Evolutionary conservation across 2,113 vertebrate species (phyloP), one percentile per base, ranked within the genome.

Genomic region (human (Homo sapiens)): DNA sequence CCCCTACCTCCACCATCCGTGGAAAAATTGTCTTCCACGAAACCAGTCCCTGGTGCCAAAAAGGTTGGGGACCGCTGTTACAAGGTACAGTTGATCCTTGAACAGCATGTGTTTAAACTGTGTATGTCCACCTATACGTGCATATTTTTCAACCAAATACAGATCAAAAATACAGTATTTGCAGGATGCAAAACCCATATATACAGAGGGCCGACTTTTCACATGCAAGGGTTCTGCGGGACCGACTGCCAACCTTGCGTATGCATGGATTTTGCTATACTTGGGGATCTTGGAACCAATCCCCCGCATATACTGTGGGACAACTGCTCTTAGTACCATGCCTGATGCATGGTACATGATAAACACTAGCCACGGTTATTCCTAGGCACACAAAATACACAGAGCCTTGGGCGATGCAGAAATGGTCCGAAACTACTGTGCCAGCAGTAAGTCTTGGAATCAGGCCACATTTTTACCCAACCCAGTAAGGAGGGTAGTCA

Each of bases 251-350:
- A 25, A 27, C 40, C 40, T 75, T 79, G 75, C 20, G 27, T 35
- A 18, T 50, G 30, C 17, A 0, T 1, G 4, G 76, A 79, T 79
- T 79, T 78, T 20, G 76, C 45, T 20, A 50, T 50, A 32, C 4
- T 18, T 25, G 30, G 45, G 30, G 45, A 16, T 35, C 76, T 48
- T 79, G 30, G 45, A 50, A 35, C 76, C 45, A 32, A 30, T 79
- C 16, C 17, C 76, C 17, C 2, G 3, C 25, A 4, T 30, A 38
- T 17, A 76, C 43, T 64, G 27, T 2, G 0, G n/a, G 73, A 43
- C 3, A 45, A 27, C 8, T 79, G 16, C 48, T 35, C 43, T 30
- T 85, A 16, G 18, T 48, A 50, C 38, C 50, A 8, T 59, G 6
- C 32, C 81, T 50, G 43, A 35, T 43, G 8, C 25, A 48, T 30